These are phyloP conservation scores for Nineta flava DNA, from an alignment of 2,888 invertebrate genomes.

Conservation along the genomic window DNA sequence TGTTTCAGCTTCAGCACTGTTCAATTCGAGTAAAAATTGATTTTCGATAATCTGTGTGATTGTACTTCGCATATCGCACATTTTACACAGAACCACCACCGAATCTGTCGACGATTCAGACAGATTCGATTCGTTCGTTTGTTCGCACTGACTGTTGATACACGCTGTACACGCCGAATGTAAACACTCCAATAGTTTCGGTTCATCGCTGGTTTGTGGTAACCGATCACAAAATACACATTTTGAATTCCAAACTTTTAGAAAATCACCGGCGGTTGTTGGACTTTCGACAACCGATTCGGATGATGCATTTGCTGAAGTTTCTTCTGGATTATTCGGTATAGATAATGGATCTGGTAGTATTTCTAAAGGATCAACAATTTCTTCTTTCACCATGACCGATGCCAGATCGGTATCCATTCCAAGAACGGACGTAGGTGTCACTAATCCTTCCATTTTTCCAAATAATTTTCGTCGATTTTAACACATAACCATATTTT, in stretches of 20 bases:
- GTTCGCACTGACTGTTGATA: conserved; percentile 25
- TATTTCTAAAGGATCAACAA: conserved; percentile 3
- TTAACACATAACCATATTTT: background rate
- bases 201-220: conserved; percentile 39
- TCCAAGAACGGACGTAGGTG: background rate
- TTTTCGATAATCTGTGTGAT: conserved; percentile 65
- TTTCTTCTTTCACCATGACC: conserved; percentile 4
- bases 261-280: conserved; percentile 23
- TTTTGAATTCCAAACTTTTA: conserved; percentile 16
- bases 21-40: conserved; percentile 59
- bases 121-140: conserved; percentile 39
- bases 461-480: background rate
- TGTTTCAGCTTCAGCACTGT: conserved; percentile 34
- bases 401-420: conserved; percentile 2
- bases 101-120: conserved; percentile 25
- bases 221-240: conserved; percentile 30
- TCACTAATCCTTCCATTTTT: background rate
- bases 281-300: conserved; percentile 20
- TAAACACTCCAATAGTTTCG: conserved; percentile 75
- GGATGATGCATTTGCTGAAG: background rate
- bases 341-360: background rate
- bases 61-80: conserved; percentile 58
- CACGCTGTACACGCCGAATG: conserved; percentile 62
- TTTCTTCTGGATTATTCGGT: conserved; percentile 1
- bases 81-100: conserved; percentile 43